Evolutionary conservation across 2,797 vertebrate genomes (phyloP), one percentile per base, ranked within the genome.

Genomic region (Rachycentron canadum): DNA sequence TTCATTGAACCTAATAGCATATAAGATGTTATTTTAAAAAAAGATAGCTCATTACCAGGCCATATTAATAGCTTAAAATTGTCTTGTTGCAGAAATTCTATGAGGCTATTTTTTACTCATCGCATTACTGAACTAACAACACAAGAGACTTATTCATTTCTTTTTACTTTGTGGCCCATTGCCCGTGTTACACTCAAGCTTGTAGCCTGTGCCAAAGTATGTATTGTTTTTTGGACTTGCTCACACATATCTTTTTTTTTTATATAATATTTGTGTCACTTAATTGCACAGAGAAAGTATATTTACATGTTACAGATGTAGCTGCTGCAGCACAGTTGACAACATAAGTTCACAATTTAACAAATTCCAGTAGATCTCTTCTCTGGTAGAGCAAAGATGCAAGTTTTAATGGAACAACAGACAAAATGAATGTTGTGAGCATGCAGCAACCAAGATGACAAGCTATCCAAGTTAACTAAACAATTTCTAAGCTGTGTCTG

Each of bases 61-160:
- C 2, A 6, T 76, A 71, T 82, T 87, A 85, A 80, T 83, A 70
- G 75, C 79, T 64, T 67, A 49, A 81, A 88, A 88, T 78, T 76
- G 70, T 70, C 78, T 62, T 25, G 28, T 64, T 73, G 74, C 77
- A 84, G 63, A 74, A 75, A 55, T 69, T 71, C 40, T 36, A 30
- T 45, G 61, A 64, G 63, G 68, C 38, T 78, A 76, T 83, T 71
- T 76, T 78, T 71, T 61, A 57, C 74, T 76, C 59, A 59, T 81
- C 76, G 72, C 67, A 83, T 85, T 81, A 73, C 61, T 38, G 78
- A 70, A 82, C 65, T 81, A 81, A 82, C 82, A 84, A 80, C 74
- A 79, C 69, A 56, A 55, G 47, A 79, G 62, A 84, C 79, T 61
- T 83, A 65, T 84, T 82, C 72, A 56, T 49, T 79, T 73, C 45